phyloP scores from a whole-genome alignment of 2,888 invertebrate genomes.

The Shargacucullia verbasci region DNA sequence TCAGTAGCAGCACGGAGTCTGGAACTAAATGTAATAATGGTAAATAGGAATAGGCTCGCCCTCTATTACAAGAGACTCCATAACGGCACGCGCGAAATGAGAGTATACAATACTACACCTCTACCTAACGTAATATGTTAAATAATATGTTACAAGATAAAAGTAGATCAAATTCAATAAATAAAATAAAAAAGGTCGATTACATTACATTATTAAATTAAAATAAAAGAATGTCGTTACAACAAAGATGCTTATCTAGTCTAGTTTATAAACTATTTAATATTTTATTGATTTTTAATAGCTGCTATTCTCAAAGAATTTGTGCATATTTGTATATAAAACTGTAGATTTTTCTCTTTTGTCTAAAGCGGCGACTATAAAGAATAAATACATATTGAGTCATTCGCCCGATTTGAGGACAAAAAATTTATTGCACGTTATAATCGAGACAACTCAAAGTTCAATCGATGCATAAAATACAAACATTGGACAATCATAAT shows the following conservation, averaged over 20 bases:
- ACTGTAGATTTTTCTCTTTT: slow-evolving; percentile 21
- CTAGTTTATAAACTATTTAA: background rate
- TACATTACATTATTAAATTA: no score
- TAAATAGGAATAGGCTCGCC: no score
- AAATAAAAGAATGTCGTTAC: slow-evolving; percentile 7
- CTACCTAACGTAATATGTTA: no score
- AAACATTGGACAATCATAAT: slow-evolving; percentile 55
- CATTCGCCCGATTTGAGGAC: slow-evolving; percentile 32
- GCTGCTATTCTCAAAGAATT: slow-evolving; percentile 10
- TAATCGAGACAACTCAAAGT: slow-evolving; percentile 42
- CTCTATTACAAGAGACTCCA: no score
- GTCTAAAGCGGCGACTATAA: slow-evolving; percentile 32
- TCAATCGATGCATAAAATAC: slow-evolving; percentile 58
- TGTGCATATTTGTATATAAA: slow-evolving; percentile 11
- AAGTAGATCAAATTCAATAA: no score
- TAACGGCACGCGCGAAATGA: no score
- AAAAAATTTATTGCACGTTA: slow-evolving; percentile 45
- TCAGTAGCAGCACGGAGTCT: no score
- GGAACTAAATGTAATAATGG: no score
- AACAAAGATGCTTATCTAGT: slow-evolving; percentile 13
- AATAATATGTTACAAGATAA: no score
- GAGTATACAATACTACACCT: no score
- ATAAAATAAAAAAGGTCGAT: no score
- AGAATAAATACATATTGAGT: slow-evolving; percentile 34
- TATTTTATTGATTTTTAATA: slow-evolving; percentile 48